These are phyloP conservation scores for Furnarius figulus DNA, from an alignment of 2,113 vertebrate genomes.

Conservation along the genomic window DNA sequence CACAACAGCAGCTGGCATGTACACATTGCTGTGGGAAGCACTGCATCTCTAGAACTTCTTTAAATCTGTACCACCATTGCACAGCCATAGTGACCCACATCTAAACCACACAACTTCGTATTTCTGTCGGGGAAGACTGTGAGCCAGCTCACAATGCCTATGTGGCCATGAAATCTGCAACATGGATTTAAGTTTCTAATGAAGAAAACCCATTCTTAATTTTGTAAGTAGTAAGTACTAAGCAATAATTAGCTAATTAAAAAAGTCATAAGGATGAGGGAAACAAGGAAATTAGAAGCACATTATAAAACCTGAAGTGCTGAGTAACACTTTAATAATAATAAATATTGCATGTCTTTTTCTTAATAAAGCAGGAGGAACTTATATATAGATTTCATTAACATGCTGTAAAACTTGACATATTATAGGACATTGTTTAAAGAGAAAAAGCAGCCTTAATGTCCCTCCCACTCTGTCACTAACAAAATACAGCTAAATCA, in stretches of 20 bases:
- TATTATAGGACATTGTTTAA: background rate
- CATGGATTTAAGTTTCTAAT: background rate
- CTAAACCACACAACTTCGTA: background rate
- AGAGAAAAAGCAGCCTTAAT: background rate
- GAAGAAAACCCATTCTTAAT: background rate
- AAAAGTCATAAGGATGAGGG: background rate
- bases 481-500: background rate
- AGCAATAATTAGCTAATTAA: background rate
- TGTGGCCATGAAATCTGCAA: background rate
- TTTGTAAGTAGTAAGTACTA: background rate
- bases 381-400: background rate
- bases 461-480: background rate
- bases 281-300: background rate
- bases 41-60: background rate
- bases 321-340: background rate
- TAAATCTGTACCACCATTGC: background rate
- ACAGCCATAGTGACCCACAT: background rate
- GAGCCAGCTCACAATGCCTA: background rate
- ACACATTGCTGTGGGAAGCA: background rate
- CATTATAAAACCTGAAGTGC: background rate
- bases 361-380: background rate
- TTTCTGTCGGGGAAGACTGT: rapidly evolving
- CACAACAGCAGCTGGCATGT: rapidly evolving
- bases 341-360: background rate
- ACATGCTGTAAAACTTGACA: background rate